These are phyloP conservation scores for Sturnus vulgaris DNA, from an alignment of 2,113 vertebrate genomes.

Conservation along the genomic window DNA sequence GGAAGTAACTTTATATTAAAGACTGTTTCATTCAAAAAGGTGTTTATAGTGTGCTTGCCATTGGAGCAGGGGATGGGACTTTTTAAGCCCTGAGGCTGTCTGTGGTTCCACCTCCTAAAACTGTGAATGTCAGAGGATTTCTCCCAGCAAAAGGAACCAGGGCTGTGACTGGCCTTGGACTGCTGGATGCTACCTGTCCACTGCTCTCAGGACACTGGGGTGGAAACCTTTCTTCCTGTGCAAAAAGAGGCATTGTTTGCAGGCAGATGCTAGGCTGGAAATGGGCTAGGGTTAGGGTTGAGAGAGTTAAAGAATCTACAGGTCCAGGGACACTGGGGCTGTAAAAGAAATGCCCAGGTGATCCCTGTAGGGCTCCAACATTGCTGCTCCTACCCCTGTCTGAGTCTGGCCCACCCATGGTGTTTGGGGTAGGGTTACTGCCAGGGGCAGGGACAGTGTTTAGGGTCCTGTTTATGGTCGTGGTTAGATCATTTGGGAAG, in stretches of 20 bases:
- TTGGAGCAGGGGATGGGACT: not conserved
- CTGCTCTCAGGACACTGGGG: not conserved
- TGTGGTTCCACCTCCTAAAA: not conserved
- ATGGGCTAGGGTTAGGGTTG: not conserved
- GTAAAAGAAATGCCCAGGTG: not conserved
- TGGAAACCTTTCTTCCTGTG: not conserved
- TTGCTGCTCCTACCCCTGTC: not conserved
- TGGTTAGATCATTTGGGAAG: not conserved
- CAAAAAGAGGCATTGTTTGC: not conserved
- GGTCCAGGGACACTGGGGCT: not conserved
- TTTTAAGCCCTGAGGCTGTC: not conserved
- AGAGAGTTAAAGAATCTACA: not conserved
- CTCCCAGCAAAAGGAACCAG: not conserved
- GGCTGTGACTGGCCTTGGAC: not conserved
- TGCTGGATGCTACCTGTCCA: not conserved
- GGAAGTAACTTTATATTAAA: not conserved
- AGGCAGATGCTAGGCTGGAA: not conserved
- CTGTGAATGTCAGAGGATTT: fast-evolving
- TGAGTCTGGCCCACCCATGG: not conserved
- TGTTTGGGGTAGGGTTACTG: not conserved
- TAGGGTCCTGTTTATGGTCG: not conserved
- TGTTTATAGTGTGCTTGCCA: not conserved
- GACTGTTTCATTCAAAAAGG: not conserved
- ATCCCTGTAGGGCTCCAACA: not conserved
- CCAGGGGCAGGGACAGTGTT: not conserved